These are phyloP conservation scores for Balearica regulorum DNA, from an alignment of 2,797 vertebrate species.

Conservation along the genomic window DNA sequence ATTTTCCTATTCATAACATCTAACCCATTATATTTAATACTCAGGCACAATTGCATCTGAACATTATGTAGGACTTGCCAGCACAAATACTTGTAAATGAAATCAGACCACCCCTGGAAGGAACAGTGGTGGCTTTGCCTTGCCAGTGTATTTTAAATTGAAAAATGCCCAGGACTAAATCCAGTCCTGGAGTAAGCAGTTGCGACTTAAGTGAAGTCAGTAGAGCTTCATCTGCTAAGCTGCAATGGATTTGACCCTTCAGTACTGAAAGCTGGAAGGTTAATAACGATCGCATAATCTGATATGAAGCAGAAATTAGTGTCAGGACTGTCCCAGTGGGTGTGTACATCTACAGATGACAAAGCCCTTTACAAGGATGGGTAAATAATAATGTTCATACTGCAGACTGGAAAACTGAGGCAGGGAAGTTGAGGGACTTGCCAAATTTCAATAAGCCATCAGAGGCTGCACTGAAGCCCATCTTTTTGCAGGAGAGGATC, in stretches of 20 bases:
- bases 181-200: neutral
- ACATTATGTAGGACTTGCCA: slow-evolving; percentile 48
- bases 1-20: slow-evolving; percentile 77
- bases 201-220: neutral
- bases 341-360: neutral
- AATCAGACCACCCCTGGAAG: slow-evolving; percentile 62
- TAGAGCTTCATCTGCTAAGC: neutral
- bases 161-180: slow-evolving; percentile 52
- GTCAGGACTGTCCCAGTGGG: slow-evolving; percentile 20
- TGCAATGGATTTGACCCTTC: slow-evolving; percentile 38
- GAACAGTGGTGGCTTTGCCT: neutral
- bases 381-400: neutral
- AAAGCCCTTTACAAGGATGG: neutral
- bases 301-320: slow-evolving; percentile 51
- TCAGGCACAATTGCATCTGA: slow-evolving; percentile 57
- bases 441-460: neutral
- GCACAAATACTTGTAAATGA: slow-evolving; percentile 56
- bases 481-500: neutral
- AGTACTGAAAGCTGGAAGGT: slow-evolving; percentile 5
- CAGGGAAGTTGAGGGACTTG: neutral
- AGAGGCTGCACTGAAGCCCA: neutral
- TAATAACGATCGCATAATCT: slow-evolving; percentile 20
- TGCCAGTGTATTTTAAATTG: slow-evolving; percentile 43
- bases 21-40: slow-evolving; percentile 63
- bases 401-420: neutral